Base-by-base conservation (phyloP, 1,140 invertebrate species). In the Propsilocerus akamusi region DNA sequence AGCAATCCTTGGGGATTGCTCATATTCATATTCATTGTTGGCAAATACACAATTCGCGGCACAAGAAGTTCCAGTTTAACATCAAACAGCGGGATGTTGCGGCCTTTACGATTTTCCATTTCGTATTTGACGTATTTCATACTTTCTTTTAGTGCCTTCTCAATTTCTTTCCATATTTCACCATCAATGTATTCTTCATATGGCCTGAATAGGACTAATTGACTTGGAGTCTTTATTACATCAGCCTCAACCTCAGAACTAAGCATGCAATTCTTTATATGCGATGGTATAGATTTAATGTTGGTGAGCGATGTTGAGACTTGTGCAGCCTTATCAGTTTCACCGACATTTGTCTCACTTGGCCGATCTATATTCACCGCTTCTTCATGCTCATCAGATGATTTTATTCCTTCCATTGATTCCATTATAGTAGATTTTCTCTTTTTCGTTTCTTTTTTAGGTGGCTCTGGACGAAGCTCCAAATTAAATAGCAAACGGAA, bases 41-140 rank as follows among this genome's bases (percentile, higher is more conserved):
- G 80, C 14, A 69, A 59, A 55, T 77, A 84, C 10, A 73, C 62
- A 26, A 86, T 73, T 23, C 74, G 66, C 0, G 74, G 73, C 20
- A 75, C 71, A 46, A 74, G 67, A 3, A 86, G 65, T 53, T 76
- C 72, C 53, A 86, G 66, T 24, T 72, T 63, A 23, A 82, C 71
- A 60, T 83, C 76, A 55, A 78, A 75, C 0, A 78, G 63, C 0
- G 76, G 74, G 26, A 58, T 51, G 51, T 60, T 28, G 50, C 59
- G 46, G 47, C 55, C 56, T 48, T 53, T 57, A 1, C 53, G 53
- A 53, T 68, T 66, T 4, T 63, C 60, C 30, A 67, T 66, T 56
- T 71, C 68, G 51, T 54, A 54, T 10, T 61, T 37, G 17, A 70
- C 58, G 48, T 63, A 63, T 11, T 51, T 53, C n/a, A 65, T 51